Conservation (phyloP, 2,888 invertebrate genomes). For the Agapostemon virescens region DNA sequence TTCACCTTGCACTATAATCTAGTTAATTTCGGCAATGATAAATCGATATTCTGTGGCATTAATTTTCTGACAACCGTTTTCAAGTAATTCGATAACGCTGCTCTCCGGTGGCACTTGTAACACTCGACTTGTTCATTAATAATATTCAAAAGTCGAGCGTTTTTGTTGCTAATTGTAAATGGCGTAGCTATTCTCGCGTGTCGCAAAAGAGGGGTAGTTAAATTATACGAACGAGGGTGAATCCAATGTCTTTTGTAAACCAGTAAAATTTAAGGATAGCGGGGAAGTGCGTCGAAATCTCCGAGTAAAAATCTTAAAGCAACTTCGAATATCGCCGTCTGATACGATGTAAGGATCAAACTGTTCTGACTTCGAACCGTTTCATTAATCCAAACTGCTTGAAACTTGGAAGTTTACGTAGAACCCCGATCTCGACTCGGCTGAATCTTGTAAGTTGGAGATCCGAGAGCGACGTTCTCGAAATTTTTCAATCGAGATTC, state of each 20-base stretch:
- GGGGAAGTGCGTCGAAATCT: not conserved
- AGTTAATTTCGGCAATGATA: no score
- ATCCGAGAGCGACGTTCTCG: not conserved
- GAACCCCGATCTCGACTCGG: not conserved
- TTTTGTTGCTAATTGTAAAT: no score
- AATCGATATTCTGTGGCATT: no score
- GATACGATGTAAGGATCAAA: not conserved
- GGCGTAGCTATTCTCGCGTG: no score
- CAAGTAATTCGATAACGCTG: no score
- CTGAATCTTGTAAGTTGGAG: not conserved
- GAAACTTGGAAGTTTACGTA: not conserved
- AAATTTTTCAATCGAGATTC: slow-evolving; percentile 13
- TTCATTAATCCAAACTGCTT: not conserved
- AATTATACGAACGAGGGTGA: no score
- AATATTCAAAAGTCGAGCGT: no score
- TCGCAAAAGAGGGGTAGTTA: no score
- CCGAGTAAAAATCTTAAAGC: not conserved
- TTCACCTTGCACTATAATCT: no score
- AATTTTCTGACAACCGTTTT: no score
- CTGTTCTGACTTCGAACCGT: not conserved
- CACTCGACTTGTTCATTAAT: no score
- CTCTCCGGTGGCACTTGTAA: no score
- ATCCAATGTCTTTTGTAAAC: rapidly evolving
- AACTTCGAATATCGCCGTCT: not conserved
- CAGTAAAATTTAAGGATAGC: not conserved